These are phyloP conservation scores for Spatula versicolor DNA, from an alignment of 2,797 vertebrate genomes.

Conservation along the genomic window DNA sequence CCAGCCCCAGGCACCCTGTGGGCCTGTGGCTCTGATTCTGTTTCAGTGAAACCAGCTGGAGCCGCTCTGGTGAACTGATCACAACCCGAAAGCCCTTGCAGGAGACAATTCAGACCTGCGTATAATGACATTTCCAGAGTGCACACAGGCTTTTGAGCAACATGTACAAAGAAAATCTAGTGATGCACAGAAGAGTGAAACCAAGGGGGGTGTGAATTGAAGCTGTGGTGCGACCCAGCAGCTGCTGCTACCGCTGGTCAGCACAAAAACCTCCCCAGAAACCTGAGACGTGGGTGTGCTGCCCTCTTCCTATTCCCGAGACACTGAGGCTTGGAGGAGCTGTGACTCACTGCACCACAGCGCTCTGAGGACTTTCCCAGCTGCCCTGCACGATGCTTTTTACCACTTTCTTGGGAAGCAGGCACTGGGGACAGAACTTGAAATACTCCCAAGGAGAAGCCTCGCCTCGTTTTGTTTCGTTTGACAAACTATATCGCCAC, in stretches of 20 bases:
- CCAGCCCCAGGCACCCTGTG: too few species aligned
- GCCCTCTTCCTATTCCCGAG: neutral
- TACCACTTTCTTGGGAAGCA: neutral
- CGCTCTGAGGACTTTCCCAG: neutral
- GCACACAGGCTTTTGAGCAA: neutral
- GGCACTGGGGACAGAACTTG: neutral
- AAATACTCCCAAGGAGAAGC: neutral
- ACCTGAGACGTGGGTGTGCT: neutral
- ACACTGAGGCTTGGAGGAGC: neutral
- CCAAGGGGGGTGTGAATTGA: neutral
- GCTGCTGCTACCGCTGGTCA: neutral
- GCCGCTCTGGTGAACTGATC: neutral
- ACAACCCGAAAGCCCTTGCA: neutral
- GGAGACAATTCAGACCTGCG: neutral
- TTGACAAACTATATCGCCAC: neutral
- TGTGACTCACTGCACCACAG: neutral
- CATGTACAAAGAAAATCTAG: neutral
- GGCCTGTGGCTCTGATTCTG: neutral
- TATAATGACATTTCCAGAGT: neutral
- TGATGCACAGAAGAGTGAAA: neutral
- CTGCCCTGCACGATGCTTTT: neutral
- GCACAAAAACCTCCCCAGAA: neutral
- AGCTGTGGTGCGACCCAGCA: neutral
- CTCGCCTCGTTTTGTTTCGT: neutral
- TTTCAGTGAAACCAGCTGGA: neutral